A percentile compares a stretch with the other conserved stretches of the same genome.
phyloP scores from a whole-genome alignment of 2,888 invertebrate genomes.

The Chrysolina oricalcia region DNA sequence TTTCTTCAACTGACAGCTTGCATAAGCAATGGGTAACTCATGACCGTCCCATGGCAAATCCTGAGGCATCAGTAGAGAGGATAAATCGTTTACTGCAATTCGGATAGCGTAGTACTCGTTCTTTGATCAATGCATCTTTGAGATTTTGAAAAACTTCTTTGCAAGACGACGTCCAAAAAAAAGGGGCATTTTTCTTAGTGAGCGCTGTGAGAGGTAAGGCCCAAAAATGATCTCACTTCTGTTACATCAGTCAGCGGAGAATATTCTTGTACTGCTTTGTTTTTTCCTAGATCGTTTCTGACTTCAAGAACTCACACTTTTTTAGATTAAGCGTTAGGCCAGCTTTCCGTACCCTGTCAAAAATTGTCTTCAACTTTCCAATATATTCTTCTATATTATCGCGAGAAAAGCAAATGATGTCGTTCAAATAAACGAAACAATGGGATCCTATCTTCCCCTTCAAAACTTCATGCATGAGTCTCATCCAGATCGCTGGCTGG shows the following conservation, averaged over 20 bases:
- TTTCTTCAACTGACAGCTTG: slow-evolving; percentile 47
- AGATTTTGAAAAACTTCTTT: slow-evolving; percentile 41
- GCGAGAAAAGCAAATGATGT: slow-evolving; percentile 46
- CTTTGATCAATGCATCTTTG: slow-evolving; percentile 35
- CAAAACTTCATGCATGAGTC: slow-evolving; percentile 59
- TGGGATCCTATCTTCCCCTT: slow-evolving; percentile 48
- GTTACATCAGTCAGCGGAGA: slow-evolving; percentile 39
- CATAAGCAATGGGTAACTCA: slow-evolving; percentile 49
- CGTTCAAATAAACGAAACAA: slow-evolving; percentile 54
- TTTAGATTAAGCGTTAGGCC: slow-evolving; percentile 44
- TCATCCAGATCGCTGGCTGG: slow-evolving; percentile 49
- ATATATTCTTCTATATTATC: slow-evolving; percentile 45
- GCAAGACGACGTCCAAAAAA: slow-evolving; percentile 36
- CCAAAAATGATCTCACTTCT: slow-evolving; percentile 54
- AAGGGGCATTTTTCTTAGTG: slow-evolving; percentile 41
- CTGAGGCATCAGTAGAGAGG: slow-evolving; percentile 46
- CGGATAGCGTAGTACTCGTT: slow-evolving; percentile 54
- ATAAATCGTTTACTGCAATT: slow-evolving; percentile 50
- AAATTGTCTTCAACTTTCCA: slow-evolving; percentile 44
- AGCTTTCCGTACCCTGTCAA: slow-evolving; percentile 45
- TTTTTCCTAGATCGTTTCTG: slow-evolving; percentile 48
- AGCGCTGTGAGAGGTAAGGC: slow-evolving; percentile 50
- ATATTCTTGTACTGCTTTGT: slow-evolving; percentile 30
- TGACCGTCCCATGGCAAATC: slow-evolving; percentile 46
- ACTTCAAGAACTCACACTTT: slow-evolving; percentile 53